Evolutionary conservation across 2,888 invertebrate species (phyloP).

Genomic region (Eupithecia insigniata): DNA sequence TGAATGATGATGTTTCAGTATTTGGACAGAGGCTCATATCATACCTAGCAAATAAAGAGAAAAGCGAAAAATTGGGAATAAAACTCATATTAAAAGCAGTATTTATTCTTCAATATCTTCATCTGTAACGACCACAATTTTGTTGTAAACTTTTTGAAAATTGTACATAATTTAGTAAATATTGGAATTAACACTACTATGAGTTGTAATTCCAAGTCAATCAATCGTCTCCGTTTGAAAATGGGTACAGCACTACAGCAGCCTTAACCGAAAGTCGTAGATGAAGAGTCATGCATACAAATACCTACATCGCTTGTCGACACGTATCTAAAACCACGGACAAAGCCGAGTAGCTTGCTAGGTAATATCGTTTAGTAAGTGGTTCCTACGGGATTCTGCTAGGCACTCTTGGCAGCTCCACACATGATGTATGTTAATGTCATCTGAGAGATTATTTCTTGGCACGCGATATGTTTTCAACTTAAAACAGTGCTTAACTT

Average conservation of each 20-base stretch:
- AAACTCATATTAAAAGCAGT: neutral
- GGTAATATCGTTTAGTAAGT: slow-evolving; percentile 74
- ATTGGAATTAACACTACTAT: neutral
- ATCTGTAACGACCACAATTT: neutral
- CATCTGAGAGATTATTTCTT: slow-evolving; percentile 81
- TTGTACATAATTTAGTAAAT: too few species aligned
- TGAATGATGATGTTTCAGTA: slow-evolving; percentile 34
- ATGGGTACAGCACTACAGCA: neutral
- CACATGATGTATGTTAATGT: slow-evolving; percentile 81
- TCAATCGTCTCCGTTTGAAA: neutral
- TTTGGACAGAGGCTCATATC: slow-evolving; percentile 27
- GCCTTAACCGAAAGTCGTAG: neutral
- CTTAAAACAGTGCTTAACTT: slow-evolving; percentile 56
- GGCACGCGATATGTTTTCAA: slow-evolving; percentile 66
- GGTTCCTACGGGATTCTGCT: slow-evolving; percentile 61
- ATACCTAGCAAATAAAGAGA: neutral
- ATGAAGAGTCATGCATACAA: neutral
- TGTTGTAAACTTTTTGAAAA: neutral
- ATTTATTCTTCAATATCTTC: neutral
- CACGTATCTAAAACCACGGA: neutral
- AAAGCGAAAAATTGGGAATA: neutral
- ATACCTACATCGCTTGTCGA: neutral
- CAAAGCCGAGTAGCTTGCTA: neutral
- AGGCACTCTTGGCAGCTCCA: slow-evolving; percentile 75
- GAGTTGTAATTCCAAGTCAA: neutral